Percentiles rank a stretch among this genome's conserved stretches.
Conservation (phyloP, 2,797 vertebrate genomes). For the Helarctos malayanus region DNA sequence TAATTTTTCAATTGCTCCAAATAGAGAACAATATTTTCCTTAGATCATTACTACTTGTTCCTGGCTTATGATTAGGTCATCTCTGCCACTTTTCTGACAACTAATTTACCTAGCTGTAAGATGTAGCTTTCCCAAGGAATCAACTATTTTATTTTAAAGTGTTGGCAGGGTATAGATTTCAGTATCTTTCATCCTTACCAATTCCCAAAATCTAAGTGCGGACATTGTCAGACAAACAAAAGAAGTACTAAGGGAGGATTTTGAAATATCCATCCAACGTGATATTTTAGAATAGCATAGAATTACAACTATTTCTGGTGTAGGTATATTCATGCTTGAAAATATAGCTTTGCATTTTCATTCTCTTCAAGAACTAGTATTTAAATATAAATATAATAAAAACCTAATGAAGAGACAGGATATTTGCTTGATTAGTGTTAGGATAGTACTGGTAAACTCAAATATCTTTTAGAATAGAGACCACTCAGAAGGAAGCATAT, state of each 20-base stretch:
- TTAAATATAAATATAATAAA: background rate
- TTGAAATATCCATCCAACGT: background rate
- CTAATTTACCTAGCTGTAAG: background rate
- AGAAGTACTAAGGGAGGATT: background rate
- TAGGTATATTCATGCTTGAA: background rate
- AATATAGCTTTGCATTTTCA: background rate
- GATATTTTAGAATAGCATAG: background rate
- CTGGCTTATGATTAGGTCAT: background rate
- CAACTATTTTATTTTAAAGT: background rate
- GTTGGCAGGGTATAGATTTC: background rate
- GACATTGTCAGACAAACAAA: slow-evolving; percentile 7
- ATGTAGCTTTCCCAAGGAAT: background rate
- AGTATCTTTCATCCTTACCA: background rate
- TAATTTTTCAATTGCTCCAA: background rate
- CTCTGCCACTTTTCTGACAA: background rate
- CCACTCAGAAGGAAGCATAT: background rate
- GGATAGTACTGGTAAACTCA: background rate
- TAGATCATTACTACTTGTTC: background rate
- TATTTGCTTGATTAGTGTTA: background rate
- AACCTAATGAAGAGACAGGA: background rate
- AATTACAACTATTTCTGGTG: background rate
- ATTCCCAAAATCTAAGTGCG: background rate
- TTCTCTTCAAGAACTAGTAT: background rate
- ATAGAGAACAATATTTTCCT: background rate
- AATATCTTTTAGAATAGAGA: background rate